Base-by-base conservation (phyloP, 2,797 vertebrate genomes). In the Nothura maculosa region DNA sequence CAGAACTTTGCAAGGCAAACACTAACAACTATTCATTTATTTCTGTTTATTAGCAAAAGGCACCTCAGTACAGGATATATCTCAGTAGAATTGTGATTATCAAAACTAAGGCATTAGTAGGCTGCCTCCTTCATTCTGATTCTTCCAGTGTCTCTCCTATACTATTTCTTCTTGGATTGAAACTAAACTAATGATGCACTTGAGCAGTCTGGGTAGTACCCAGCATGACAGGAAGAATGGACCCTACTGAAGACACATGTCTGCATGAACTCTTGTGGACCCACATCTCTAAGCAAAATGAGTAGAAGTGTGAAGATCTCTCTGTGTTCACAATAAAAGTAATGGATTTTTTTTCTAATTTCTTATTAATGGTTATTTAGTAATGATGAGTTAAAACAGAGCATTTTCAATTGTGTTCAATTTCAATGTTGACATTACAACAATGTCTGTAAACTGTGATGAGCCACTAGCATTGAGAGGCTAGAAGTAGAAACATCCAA, bases 101-200 rank as follows among this genome's bases (percentile, higher is more conserved):
- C 34, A 87, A 70, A 92, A 92, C 88, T 85, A 74, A 77, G 54
- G 48, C 13, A 86, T 32, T 48, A 36, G 10, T 48, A 27, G n/a
- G 45, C 7, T 68, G 16, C 32, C 64, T 30, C 10, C 16, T 86
- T 82, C 19, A 9, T 83, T 91, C 72, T 83, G 19, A 79, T 84
- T 81, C 50, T 45, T 32, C 57, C 14, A 12, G 20, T 50, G 40
- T 61, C 80, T 34, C 55, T 86, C 40, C 40, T 80, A 61, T 20
- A 22, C 57, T 45, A 70, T 62, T 74, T 81, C 50, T 28, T 76
- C 63, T 30, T 34, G 34, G 55, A 87, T 30, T 20, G 42, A 58
- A 72, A 73, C 0, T 1, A 79, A 76, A 58, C 4, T 21, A 0
- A 0, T 17, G 47, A 60, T 27, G 27, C 6, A 21, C 62, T 48